Conservation (phyloP, 2,888 invertebrate genomes). For the Aporophyla lueneburgensis region DNA sequence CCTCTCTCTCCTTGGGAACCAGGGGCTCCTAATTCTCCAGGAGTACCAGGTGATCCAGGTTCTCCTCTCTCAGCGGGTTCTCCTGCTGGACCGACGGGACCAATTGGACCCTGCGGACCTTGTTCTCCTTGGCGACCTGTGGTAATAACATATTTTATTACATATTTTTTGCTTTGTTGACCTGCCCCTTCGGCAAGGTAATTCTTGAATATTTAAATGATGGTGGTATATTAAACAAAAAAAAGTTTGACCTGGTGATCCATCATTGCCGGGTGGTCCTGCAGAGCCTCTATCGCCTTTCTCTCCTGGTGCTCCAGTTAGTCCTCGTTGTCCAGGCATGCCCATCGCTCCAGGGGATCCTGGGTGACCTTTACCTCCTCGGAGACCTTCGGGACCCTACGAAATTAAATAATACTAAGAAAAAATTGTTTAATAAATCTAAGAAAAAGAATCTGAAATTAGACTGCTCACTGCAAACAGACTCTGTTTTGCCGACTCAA, state of each 20-base stretch:
- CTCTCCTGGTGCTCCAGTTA: constrained; percentile 92
- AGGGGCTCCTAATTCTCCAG: constrained; percentile 93
- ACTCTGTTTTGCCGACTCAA: neutral
- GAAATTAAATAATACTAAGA: neutral
- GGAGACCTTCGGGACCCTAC: constrained; percentile 92
- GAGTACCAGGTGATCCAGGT: constrained; percentile 93
- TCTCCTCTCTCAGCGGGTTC: constrained; percentile 96
- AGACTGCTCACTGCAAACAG: neutral
- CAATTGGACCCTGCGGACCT: constrained; percentile 94
- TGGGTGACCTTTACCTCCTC: constrained; percentile 93
- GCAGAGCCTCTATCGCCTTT: constrained; percentile 94
- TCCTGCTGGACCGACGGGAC: constrained; percentile 94
- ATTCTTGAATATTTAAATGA: neutral
- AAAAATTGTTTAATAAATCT: neutral
- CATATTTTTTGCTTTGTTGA: neutral
- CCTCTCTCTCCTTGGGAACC: constrained; percentile 95
- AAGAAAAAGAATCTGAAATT: neutral
- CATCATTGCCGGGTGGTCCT: constrained; percentile 94
- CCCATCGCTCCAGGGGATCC: constrained; percentile 94
- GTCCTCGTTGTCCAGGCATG: constrained; percentile 93
- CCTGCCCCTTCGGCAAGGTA: too few relatives aligned
- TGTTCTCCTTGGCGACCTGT: constrained; percentile 93
- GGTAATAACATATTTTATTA: neutral
- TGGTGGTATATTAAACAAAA: neutral
- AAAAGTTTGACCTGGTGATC: constrained; percentile 91